Evolutionary conservation across 2,113 vertebrate genomes (phyloP), one percentile per base, ranked within the genome.

Genomic region (Antennarius striatus): DNA sequence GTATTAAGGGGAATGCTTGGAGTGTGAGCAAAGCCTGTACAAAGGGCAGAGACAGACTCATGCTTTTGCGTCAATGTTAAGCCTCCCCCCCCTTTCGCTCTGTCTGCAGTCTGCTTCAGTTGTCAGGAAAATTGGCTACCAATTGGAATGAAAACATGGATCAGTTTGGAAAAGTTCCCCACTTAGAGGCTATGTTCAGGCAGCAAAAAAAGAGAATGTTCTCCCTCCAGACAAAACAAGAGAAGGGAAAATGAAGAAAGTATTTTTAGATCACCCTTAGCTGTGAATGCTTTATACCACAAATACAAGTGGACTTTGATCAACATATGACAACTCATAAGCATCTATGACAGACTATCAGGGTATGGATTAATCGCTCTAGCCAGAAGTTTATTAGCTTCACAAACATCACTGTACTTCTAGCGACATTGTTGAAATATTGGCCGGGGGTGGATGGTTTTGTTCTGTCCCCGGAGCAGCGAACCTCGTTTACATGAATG

Each of bases 81-180:
- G n/a, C n/a, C n/a, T n/a, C 56, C 64, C 75, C 68, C 55, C 30
- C 50, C 74, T 78, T 61, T 56, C 62, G 17, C 80, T 63, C 77
- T 50, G 59, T 79, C 80, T 77, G 75, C 82, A 91, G 85, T 89
- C 89, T 82, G 82, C 86, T 90, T 89, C 87, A 87, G 62, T 91
- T 91, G 89, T 89, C 86, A 87, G 83, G 85, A 90, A 89, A 91
- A 92, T 90, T 91, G 90, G 77, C 87, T 75, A 80, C 84, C 85
- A 47, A 72, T 32, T 71, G 53, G 78, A 75, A 80, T 77, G 77
- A 84, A 77, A 83, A 82, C 5, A 86, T 73, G 64, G 16, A 71
- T 87, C 79, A 85, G 86, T 83, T 89, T 79, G 84, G 89, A 85
- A 63, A 85, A 74, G 82, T 83, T 71, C 77, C 83, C 63, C 74